Conservation (phyloP, 2,888 invertebrate genomes). For the Pilophorus perplexus region DNA sequence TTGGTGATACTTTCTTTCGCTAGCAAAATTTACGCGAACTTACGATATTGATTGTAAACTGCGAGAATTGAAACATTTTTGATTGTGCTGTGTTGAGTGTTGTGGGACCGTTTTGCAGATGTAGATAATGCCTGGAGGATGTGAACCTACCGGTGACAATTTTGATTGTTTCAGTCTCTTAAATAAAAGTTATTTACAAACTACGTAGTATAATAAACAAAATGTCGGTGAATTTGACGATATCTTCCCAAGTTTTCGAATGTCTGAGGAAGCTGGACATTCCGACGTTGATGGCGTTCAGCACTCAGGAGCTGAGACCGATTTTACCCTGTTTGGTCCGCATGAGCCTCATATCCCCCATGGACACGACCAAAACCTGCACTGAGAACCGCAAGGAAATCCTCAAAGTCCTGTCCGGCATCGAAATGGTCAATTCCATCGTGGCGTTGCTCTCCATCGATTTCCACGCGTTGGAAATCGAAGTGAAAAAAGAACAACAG, state of each 20-base stretch:
- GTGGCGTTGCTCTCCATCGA: slow-evolving; percentile 91
- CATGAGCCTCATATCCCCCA: slow-evolving; percentile 84
- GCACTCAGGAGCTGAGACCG: slow-evolving; percentile 69
- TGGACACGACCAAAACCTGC: slow-evolving; percentile 82
- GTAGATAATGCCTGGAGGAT: too few species aligned
- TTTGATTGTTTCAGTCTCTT: too few species aligned
- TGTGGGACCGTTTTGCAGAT: too few species aligned
- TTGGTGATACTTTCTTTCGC: too few species aligned
- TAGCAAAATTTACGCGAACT: too few species aligned
- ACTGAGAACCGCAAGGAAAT: slow-evolving; percentile 82
- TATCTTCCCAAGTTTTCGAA: slow-evolving; percentile 69
- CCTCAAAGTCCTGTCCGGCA: slow-evolving; percentile 82
- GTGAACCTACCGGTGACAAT: too few species aligned
- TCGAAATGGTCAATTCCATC: slow-evolving; percentile 91
- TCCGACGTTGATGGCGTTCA: slow-evolving; percentile 18
- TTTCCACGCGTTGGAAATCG: slow-evolving; percentile 87
- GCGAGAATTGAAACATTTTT: too few species aligned
- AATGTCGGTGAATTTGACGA: slow-evolving; percentile 51
- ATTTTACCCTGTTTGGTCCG: slow-evolving; percentile 89
- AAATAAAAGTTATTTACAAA: too few species aligned
- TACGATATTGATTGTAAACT: too few species aligned
- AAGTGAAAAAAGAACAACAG: slow-evolving; percentile 88
- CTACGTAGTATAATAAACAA: too few species aligned
- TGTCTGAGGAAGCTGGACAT: slow-evolving; percentile 77
- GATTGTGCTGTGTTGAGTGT: too few species aligned